Percentiles rank a stretch among this genome's conserved stretches.
Evolutionary conservation across 2,888 invertebrate genomes (phyloP).

Genomic region (Junonia oenone): DNA sequence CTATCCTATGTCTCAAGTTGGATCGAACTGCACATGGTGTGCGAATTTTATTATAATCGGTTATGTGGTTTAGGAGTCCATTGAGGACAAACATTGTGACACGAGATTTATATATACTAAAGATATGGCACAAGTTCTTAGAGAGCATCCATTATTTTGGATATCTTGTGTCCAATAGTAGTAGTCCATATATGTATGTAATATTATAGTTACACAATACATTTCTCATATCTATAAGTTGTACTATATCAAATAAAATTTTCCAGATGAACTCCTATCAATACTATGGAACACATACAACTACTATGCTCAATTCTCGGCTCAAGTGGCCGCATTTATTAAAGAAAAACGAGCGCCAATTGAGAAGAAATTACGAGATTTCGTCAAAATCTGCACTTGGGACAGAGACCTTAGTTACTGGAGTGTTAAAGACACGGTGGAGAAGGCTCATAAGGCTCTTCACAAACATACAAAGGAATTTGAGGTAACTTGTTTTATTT

Average conservation of each 20-base stretch:
- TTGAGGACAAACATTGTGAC: no score
- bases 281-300: slow-evolving; percentile 90
- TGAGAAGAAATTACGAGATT: slow-evolving; percentile 94
- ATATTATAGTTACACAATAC: no score
- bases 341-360: slow-evolving; percentile 87
- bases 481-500: slow-evolving; percentile 70
- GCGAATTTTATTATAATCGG: no score
- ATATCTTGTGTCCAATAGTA: no score
- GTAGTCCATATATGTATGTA: no score
- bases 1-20: no score
- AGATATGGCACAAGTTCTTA: no score
- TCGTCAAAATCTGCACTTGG: slow-evolving; percentile 97
- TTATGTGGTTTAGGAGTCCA: no score
- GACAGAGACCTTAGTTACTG: slow-evolving; percentile 96
- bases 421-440: slow-evolving; percentile 93
- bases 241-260: not conserved
- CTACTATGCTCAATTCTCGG: slow-evolving; percentile 90
- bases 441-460: slow-evolving; percentile 91
- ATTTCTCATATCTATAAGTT: not conserved
- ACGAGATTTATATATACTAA: no score
- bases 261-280: slow-evolving; percentile 78
- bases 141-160: no score
- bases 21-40: no score
- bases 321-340: slow-evolving; percentile 82
- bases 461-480: slow-evolving; percentile 93